Evolutionary conservation across 2,113 vertebrate genomes (phyloP).

Genomic region (Ivindomyrus marchei): DNA sequence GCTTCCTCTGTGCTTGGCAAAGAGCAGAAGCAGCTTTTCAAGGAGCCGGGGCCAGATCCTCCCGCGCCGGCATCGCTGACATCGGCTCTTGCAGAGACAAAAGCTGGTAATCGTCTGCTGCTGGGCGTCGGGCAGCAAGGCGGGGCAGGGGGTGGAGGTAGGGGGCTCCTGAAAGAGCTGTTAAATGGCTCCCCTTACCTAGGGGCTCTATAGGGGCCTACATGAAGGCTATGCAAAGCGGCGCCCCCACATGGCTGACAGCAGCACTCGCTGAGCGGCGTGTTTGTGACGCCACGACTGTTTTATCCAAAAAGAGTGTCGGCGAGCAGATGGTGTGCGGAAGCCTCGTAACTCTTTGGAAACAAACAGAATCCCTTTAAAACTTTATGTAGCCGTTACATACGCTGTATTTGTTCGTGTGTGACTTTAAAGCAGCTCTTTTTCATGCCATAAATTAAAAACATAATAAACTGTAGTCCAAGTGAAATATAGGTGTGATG

Average conservation of each 20-base stretch:
- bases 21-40: neutral
- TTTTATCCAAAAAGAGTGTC: neutral
- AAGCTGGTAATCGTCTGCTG: constrained; percentile 9
- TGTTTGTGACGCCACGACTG: neutral
- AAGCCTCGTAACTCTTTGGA: neutral
- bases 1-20: neutral
- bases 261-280: neutral
- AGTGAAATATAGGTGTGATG: neutral
- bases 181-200: neutral
- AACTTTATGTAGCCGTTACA: neutral
- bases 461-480: neutral
- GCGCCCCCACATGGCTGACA: neutral
- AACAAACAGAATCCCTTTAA: neutral
- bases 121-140: neutral
- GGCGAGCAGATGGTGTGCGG: neutral
- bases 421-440: neutral
- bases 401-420: neutral
- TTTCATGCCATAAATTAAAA: neutral
- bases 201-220: neutral
- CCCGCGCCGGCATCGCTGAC: neutral
- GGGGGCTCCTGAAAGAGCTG: neutral
- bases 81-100: neutral
- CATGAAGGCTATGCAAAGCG: neutral
- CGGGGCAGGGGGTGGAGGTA: neutral
- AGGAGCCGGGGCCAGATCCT: neutral